Conservation (phyloP, 2,797 vertebrate genomes). For the Notamacropus eugenii region DNA sequence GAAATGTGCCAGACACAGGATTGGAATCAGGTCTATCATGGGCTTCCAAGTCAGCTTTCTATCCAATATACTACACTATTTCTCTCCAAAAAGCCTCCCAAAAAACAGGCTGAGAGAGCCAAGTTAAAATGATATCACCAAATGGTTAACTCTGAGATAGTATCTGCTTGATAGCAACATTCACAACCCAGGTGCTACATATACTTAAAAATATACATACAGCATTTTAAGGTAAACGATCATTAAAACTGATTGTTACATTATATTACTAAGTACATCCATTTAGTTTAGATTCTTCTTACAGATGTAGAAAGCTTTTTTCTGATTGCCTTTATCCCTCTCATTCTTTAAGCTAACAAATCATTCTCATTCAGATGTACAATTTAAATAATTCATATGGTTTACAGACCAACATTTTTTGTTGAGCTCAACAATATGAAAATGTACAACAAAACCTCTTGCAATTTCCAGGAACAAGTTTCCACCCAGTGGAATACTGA, state of each 20-base stretch:
- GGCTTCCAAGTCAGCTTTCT: background rate
- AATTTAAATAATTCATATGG: background rate
- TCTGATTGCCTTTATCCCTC: background rate
- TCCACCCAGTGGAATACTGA: rapidly evolving
- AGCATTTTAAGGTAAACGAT: background rate
- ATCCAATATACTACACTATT: background rate
- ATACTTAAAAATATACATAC: background rate
- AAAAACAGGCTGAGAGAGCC: background rate
- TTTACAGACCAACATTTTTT: background rate
- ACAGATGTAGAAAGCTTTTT: background rate
- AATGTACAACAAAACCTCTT: rapidly evolving
- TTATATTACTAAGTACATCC: background rate
- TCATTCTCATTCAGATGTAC: background rate
- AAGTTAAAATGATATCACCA: background rate
- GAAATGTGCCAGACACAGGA: background rate
- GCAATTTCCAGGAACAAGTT: rapidly evolving
- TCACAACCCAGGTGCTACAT: background rate
- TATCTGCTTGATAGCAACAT: background rate
- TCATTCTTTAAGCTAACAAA: background rate
- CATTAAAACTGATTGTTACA: background rate
- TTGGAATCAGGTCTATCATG: background rate
- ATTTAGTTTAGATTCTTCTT: background rate
- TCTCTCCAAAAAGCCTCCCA: background rate
- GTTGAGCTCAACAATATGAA: background rate
- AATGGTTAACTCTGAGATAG: background rate